A percentile compares a stretch with the other conserved stretches of the same genome.
Conservation (phyloP, 2,113 vertebrate genomes). For the Epinephelus cyanopodus region DNA sequence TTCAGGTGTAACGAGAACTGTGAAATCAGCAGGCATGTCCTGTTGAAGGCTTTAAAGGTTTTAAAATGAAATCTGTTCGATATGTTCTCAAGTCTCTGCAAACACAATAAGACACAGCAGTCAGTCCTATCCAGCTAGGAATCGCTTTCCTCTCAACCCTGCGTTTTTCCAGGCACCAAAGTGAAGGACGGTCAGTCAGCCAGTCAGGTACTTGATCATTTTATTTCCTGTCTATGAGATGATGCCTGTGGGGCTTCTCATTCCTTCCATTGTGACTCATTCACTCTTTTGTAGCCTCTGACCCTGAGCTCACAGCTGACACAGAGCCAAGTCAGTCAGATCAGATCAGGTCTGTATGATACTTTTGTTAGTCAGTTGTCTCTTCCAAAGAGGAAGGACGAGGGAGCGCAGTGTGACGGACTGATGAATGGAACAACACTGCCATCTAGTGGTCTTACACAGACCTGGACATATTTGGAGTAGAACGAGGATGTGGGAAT, state of each 20-base stretch:
- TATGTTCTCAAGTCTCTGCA: slow-evolving; percentile 1
- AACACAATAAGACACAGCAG: neutral
- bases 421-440: slow-evolving; percentile 55
- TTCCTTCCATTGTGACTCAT: slow-evolving; percentile 52
- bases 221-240: slow-evolving; percentile 42
- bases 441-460: slow-evolving; percentile 67
- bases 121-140: slow-evolving; percentile 7
- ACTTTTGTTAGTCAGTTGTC: slow-evolving; percentile 37
- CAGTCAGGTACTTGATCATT: slow-evolving; percentile 47
- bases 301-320: slow-evolving; percentile 35
- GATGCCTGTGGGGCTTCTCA: slow-evolving; percentile 11
- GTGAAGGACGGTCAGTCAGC: slow-evolving; percentile 23
- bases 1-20: slow-evolving; percentile 11
- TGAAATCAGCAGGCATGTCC: neutral
- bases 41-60: neutral
- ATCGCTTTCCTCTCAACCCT: neutral
- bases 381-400: neutral
- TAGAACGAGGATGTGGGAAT: slow-evolving; percentile 29
- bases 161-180: slow-evolving; percentile 26
- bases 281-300: slow-evolving; percentile 24
- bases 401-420: neutral
- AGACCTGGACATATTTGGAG: neutral
- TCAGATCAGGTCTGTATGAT: slow-evolving; percentile 25
- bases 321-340: slow-evolving; percentile 27
- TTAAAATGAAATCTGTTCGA: neutral